phyloP scores from a whole-genome alignment of 1,140 invertebrate species.

The Lucilia sericata region DNA sequence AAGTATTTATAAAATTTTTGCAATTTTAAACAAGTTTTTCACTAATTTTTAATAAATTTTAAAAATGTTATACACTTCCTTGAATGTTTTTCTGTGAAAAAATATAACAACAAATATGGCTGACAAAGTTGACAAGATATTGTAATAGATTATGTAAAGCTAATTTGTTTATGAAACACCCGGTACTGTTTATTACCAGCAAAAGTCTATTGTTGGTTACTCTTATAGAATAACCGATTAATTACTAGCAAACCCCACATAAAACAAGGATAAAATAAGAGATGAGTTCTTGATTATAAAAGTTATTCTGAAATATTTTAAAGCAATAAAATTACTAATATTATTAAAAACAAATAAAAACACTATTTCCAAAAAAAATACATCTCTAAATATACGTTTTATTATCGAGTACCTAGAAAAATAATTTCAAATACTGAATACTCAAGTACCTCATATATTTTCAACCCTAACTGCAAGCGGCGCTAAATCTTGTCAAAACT shows the following conservation, averaged over 20 bases:
- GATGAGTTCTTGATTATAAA: too few relatives aligned
- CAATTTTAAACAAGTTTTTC: neutral
- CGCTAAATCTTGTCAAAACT: conserved; percentile 1
- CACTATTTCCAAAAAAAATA: too few relatives aligned
- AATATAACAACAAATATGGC: neutral
- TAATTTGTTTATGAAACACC: neutral
- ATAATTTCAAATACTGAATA: neutral
- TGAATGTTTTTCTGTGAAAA: neutral
- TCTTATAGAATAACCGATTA: neutral
- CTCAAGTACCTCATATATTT: neutral
- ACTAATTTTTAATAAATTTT: neutral
- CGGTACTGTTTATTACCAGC: neutral
- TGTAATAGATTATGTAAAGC: neutral
- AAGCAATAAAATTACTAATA: too few relatives aligned
- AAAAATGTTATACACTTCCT: neutral
- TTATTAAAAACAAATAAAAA: too few relatives aligned
- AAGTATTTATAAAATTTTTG: neutral
- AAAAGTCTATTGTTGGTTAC: neutral
- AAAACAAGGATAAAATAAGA: too few relatives aligned
- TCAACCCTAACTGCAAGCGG: neutral
- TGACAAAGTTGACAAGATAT: neutral
- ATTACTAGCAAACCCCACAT: too few relatives aligned
- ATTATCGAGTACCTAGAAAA: neutral
- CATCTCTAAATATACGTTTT: too few relatives aligned
- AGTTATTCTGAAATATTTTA: too few relatives aligned